Percentiles rank a stretch among this genome's conserved stretches.
phyloP scores from a whole-genome alignment of 2,113 vertebrate species.

The Sinocyclocheilus maitianheensis region DNA sequence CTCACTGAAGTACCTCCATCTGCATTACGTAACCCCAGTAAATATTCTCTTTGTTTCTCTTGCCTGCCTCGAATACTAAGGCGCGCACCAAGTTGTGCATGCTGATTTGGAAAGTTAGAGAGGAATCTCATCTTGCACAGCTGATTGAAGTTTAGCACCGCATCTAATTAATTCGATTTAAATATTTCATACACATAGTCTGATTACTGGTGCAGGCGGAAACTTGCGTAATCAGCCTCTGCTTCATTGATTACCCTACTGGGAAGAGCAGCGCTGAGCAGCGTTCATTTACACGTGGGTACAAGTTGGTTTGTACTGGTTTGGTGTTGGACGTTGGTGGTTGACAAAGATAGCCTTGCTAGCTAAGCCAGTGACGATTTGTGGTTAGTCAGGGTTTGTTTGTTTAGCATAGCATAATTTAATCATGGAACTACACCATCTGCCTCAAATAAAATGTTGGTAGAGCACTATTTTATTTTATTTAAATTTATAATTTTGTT shows the following conservation, averaged over 20 bases:
- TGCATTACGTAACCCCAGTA: conserved; percentile 54
- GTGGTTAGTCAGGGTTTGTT: not conserved
- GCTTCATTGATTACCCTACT: conserved; percentile 1
- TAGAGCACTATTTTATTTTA: too few species aligned
- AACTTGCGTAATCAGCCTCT: not conserved
- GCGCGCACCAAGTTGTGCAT: conserved; percentile 22
- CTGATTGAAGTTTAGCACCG: conserved; percentile 42
- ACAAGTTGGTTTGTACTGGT: not conserved
- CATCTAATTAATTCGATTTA: conserved; percentile 29
- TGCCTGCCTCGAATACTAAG: conserved; percentile 53
- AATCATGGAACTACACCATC: not conserved
- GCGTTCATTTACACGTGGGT: not conserved
- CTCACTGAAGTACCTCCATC: conserved; percentile 43
- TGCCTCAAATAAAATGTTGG: too few species aligned
- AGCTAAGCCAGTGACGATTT: too few species aligned
- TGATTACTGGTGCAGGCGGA: conserved; percentile 26
- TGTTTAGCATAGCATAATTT: not conserved
- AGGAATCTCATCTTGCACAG: conserved; percentile 13
- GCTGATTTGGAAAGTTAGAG: conserved; percentile 36
- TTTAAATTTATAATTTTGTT: too few species aligned
- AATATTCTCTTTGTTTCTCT: conserved; percentile 55
- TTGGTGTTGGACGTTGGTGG: not conserved
- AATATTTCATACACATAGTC: conserved; percentile 26
- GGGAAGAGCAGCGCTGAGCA: not conserved
- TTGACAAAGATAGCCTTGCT: not conserved